Percentiles rank a stretch among this genome's conserved stretches.
Evolutionary conservation across 53 echinoderm and acorn worm species (phyloP).

Genomic region (Astropecten irregularis): DNA sequence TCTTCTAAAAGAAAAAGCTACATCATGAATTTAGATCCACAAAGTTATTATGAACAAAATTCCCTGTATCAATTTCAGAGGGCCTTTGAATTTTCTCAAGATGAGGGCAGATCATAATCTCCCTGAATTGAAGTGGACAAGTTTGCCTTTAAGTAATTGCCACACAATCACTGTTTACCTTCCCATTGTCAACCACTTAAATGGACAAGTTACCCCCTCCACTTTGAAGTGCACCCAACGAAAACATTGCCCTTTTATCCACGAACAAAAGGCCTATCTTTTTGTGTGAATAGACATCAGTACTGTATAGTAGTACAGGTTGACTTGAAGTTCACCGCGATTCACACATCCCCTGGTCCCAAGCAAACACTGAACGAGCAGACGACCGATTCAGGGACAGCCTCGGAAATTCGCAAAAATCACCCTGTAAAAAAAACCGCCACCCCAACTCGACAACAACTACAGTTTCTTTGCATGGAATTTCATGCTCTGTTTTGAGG

Average conservation of each 20-base stretch:
- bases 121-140: too few species aligned
- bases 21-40: too few species aligned
- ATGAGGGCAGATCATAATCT: too few species aligned
- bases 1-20: too few species aligned
- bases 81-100: too few species aligned
- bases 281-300: not conserved
- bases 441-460: not conserved
- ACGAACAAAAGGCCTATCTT: conserved; percentile 15
- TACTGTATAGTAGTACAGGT: too few species aligned
- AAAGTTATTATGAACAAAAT: too few species aligned
- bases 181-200: conserved; percentile 27
- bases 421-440: not conserved
- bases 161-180: not conserved
- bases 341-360: not conserved
- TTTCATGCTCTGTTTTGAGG: not conserved
- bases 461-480: too few species aligned
- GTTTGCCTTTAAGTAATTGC: too few species aligned
- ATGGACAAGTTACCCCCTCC: not conserved
- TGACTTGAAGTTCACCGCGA: not conserved
- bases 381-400: conserved; percentile 45
- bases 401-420: conserved; percentile 18
- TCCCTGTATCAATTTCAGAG: too few species aligned
- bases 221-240: conserved; percentile 14
- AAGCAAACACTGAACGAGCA: not conserved
- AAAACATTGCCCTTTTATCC: conserved; percentile 5